Base-by-base conservation (phyloP, 1,140 invertebrate genomes). In the Ptiloglossa arizonensis region DNA sequence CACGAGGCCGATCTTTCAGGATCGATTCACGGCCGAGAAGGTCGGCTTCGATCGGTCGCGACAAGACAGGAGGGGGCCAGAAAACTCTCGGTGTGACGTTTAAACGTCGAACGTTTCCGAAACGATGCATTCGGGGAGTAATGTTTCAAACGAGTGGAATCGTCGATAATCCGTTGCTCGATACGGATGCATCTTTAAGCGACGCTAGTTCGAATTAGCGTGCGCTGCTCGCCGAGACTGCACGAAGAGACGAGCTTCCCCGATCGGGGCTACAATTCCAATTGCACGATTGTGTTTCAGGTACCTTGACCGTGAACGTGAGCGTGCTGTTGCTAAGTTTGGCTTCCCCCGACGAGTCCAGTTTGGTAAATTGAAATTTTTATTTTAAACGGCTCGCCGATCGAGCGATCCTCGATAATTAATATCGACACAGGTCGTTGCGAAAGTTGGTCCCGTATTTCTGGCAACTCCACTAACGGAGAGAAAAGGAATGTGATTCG, bases 331-430 rank as follows among this genome's bases (percentile, higher is more conserved):
- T 98, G 86, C 94, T 98, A 90, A 98, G 97, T 93, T 94, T 98
- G 92, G 97, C 97, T 87, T 98, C 97, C 77, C 97, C 97, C 64
- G 97, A 98, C 93, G 97, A 98, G 94, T 98, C 97, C 88, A 98
- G 97, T 94, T 94, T 98, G 95, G 97, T 98, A 95, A 38, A 87
- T 83, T 87, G 52, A 68, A 6, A 57, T 64, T 46, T 35, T 62
- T 32, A n/a, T 1, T 44, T 24, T 8, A 35, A 35, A 2, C 4
- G n/a, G 5, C 15, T 46, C 17, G 9, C 9, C 15, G 2, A 9
- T 22, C 5, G 5, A 15, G 9, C 29, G 32, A 17, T 19, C n/a
- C n/a, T n/a, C n/a, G n/a, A n/a, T n/a, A n/a, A n/a, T n/a, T n/a
- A n/a, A n/a, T n/a, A n/a, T n/a, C n/a, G n/a, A n/a, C n/a, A n/a